Evolutionary conservation across 2,888 invertebrate species (phyloP).

Genomic region (Thalpophila matura): DNA sequence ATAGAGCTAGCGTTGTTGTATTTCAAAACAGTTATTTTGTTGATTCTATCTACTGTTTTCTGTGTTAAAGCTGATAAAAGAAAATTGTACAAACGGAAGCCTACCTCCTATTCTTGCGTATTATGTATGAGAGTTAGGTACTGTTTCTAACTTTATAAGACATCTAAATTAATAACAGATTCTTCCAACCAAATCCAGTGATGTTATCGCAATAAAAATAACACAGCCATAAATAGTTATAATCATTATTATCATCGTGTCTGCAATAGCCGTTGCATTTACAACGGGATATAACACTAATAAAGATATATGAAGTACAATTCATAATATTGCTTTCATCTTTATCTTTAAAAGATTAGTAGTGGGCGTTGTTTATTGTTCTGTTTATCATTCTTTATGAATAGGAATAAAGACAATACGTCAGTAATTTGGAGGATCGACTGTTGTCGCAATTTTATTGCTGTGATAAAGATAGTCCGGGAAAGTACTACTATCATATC

Average conservation of each 20-base stretch:
- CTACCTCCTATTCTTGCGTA: no score
- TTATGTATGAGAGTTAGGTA: no score
- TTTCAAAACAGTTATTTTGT: no score
- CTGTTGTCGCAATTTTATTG: not conserved
- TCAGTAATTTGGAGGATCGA: not conserved
- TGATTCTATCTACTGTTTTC: no score
- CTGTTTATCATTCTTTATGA: slow-evolving; percentile 34
- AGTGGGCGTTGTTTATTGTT: slow-evolving; percentile 44
- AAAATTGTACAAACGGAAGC: no score
- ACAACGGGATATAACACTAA: slow-evolving; percentile 54
- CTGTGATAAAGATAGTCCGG: not conserved
- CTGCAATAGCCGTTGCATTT: slow-evolving; percentile 44
- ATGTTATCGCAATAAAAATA: slow-evolving; percentile 23
- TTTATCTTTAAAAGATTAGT: slow-evolving; percentile 44
- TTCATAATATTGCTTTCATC: slow-evolving; percentile 58
- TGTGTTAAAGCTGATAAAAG: no score
- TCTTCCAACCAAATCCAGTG: slow-evolving; percentile 30
- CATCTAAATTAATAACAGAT: not conserved
- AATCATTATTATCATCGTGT: slow-evolving; percentile 35
- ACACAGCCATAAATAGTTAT: slow-evolving; percentile 43
- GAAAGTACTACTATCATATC: not conserved
- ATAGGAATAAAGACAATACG: slow-evolving; percentile 14
- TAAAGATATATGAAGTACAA: slow-evolving; percentile 54
- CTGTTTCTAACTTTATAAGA: no score
- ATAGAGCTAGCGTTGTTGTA: no score